Evolutionary conservation across 2,113 vertebrate genomes (phyloP).

Genomic region (Dromaius novaehollandiae): DNA sequence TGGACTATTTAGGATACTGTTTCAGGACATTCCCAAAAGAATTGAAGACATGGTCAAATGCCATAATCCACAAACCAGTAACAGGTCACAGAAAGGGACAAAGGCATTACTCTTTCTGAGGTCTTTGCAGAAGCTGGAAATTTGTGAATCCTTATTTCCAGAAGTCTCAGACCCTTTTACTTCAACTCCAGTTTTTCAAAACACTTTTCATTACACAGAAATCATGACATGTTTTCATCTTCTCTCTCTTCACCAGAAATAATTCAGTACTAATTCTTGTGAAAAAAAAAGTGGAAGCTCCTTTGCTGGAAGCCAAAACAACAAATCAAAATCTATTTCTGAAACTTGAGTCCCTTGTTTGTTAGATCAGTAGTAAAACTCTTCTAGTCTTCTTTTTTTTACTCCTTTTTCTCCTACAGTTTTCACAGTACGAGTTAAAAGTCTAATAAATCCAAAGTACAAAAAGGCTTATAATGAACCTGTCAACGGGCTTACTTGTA

Average conservation of each 20-base stretch:
- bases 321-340: neutral
- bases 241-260: neutral
- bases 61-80: neutral
- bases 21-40: neutral
- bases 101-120: neutral
- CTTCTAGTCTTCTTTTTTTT: neutral
- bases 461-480: conserved; percentile 53
- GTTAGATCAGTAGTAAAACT: neutral
- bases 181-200: neutral
- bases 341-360: neutral
- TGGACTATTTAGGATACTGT: neutral
- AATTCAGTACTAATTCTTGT: neutral
- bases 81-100: neutral
- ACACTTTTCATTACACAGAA: neutral
- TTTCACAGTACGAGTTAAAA: conserved; percentile 40
- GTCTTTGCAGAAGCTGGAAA: neutral
- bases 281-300: neutral
- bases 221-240: neutral
- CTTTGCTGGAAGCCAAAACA: neutral
- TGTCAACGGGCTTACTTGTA: conserved; percentile 44
- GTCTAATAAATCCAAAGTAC: conserved; percentile 54
- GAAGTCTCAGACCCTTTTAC: neutral
- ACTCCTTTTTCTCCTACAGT: neutral
- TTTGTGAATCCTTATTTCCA: neutral
- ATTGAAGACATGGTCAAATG: neutral